A percentile compares a stretch with the other conserved stretches of the same genome.
These are phyloP conservation scores for Lordiphosa mommai DNA, from an alignment of 1,140 invertebrate genomes.

Conservation along the genomic window DNA sequence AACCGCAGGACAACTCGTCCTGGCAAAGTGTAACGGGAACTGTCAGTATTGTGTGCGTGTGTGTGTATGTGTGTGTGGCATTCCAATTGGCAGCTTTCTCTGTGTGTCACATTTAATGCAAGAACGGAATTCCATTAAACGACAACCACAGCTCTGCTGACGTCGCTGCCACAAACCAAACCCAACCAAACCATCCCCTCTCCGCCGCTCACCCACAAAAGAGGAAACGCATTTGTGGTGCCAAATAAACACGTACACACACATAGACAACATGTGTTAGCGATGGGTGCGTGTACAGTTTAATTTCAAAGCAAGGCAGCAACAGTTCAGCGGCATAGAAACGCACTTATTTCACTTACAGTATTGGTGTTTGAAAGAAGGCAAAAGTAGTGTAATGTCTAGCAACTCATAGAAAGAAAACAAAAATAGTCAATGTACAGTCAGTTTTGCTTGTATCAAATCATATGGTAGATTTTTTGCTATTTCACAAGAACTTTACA, in stretches of 20 bases:
- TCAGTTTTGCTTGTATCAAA: no score
- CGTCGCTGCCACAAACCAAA: slow-evolving; percentile 57
- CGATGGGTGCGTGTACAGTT: slow-evolving; percentile 16
- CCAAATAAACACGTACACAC: slow-evolving; percentile 60
- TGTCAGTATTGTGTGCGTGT: slow-evolving; percentile 24
- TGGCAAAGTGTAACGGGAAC: slow-evolving; percentile 48
- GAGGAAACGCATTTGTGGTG: slow-evolving; percentile 73
- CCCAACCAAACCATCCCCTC: slow-evolving; percentile 14
- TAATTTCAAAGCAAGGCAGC: no score
- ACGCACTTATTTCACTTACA: background rate
- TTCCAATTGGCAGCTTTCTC: slow-evolving; percentile 71
- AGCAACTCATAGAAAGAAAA: no score
- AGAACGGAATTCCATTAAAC: slow-evolving; percentile 77
- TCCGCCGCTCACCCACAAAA: slow-evolving; percentile 19
- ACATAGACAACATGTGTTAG: slow-evolving; percentile 6
- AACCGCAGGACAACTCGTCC: slow-evolving; percentile 60
- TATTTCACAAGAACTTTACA: no score
- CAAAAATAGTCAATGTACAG: no score
- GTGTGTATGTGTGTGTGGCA: slow-evolving; percentile 26
- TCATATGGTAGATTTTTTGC: no score
- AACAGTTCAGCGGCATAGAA: no score
- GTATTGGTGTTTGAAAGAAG: background rate
- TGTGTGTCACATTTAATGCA: slow-evolving; percentile 76
- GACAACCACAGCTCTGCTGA: slow-evolving; percentile 63
- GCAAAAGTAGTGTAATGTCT: no score